Base-by-base conservation (phyloP, 37 sponge, comb jelly and placozoan genomes). In the Aplysina aerophoba region DNA sequence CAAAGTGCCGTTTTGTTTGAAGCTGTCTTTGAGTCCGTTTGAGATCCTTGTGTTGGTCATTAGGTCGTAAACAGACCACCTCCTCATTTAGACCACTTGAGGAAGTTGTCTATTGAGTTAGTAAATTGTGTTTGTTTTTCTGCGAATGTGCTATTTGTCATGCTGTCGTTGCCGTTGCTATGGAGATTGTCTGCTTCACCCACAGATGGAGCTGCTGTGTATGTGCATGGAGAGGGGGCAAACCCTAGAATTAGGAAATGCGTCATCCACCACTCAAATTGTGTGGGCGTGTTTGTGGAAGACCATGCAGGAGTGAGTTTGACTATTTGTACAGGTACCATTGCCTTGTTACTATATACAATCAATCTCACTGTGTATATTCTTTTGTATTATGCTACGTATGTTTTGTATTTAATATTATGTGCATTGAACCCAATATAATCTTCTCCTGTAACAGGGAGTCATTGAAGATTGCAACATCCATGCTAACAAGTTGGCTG, bases 201-300 rank as follows among this genome's bases (percentile, higher is more conserved):
- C 14, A n/a, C 66, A 88, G 89, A 72, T 81, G 95, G 95, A 17
- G 80, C 95, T 20, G 91, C 91, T 63, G 68, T 94, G 21, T 94
- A 91, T 79, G 90, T 91, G 17, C 89, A 94, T 73, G 95, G 95
- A 1, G 69, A 62, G 38, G 88, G 84, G 33, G 87, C 92, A 8
- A 57, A 82, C 15, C 95, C 95, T 20, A 37, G 27, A 28, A 67
- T 94, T 30, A 78, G 81, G 2, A 53, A 89, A 71, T 94, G 92
- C 39, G 73, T 62, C 53, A 86, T 94, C 40, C 78, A 81, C 75
- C 83, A 91, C 27, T 93, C 95, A 68, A 90, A 91, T 61, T 90
- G 92, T 67, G 95, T 94, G 50, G 95, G 95, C 6, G 81, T 94
- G 11, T 94, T 88, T 63, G 90, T 94, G n/a, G 95, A 94, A 39